Evolutionary conservation across 2,888 invertebrate species (phyloP).

Genomic region (Odontothrips loti): DNA sequence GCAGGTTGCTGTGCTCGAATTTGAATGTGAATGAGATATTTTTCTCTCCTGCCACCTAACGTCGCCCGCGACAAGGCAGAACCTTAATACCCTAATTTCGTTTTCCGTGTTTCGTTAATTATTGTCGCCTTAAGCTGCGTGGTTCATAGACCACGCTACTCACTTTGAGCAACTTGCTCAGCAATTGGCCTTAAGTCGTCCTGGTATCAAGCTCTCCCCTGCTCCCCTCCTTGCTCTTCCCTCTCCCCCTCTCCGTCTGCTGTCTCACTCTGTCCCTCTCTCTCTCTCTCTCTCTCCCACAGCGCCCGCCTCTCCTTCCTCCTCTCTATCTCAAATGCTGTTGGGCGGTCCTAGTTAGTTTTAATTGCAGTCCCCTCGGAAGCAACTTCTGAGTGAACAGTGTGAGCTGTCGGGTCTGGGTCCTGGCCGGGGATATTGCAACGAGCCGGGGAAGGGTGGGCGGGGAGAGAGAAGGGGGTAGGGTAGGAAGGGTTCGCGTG

Average conservation of each 20-base stretch:
- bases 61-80: too few relatives aligned
- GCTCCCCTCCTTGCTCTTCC: background rate
- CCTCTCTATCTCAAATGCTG: constrained; percentile 16
- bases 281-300: background rate
- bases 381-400: constrained; percentile 26
- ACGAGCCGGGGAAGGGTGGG: background rate
- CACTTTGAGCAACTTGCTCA: background rate
- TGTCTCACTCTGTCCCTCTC: background rate
- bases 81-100: too few relatives aligned
- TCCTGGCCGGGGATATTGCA: constrained; percentile 18
- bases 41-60: too few relatives aligned
- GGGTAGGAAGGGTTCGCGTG: background rate
- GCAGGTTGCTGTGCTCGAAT: too few relatives aligned
- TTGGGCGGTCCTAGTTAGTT: constrained; percentile 25
- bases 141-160: too few relatives aligned
- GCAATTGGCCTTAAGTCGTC: constrained; percentile 6
- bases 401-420: constrained; percentile 15
- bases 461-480: background rate
- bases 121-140: too few relatives aligned
- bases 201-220: background rate
- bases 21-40: too few relatives aligned
- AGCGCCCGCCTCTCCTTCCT: background rate
- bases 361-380: constrained; percentile 24
- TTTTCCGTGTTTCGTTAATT: too few relatives aligned
- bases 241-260: background rate